These are phyloP conservation scores for Dromiciops gliroides DNA, from an alignment of 2,113 vertebrate species.

Conservation along the genomic window DNA sequence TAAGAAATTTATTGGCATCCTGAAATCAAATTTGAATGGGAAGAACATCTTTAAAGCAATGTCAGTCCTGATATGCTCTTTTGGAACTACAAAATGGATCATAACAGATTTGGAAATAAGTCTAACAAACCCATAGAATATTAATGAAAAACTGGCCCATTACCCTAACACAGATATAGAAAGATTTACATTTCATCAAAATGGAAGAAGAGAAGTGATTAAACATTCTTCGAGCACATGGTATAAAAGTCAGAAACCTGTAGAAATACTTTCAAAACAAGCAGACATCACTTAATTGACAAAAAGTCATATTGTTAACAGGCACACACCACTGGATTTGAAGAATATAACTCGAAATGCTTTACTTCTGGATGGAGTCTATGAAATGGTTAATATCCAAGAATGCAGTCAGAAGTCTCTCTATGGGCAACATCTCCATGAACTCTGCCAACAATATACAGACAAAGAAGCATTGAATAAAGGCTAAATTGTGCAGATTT, in stretches of 20 bases:
- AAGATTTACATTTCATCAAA: background rate
- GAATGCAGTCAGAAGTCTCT: background rate
- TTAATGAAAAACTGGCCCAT: background rate
- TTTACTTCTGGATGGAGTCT: background rate
- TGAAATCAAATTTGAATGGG: background rate
- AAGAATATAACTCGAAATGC: background rate
- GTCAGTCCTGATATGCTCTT: background rate
- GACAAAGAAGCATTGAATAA: background rate
- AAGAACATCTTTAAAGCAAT: background rate
- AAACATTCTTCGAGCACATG: background rate
- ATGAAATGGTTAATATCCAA: constrained; percentile 1
- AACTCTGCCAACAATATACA: background rate
- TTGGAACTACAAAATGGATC: background rate
- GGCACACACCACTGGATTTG: background rate
- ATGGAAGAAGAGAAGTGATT: background rate
- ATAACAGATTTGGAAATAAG: background rate
- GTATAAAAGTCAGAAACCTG: background rate
- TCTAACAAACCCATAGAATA: background rate
- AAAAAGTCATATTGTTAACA: background rate
- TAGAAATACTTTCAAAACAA: background rate
- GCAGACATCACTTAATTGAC: background rate
- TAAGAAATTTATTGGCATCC: background rate
- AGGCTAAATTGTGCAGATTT: background rate
- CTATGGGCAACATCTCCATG: background rate
- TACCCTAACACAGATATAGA: background rate